Percentiles rank a stretch among this genome's conserved stretches.
Conservation (phyloP, 1,140 invertebrate species). For the Agraylea sexmaculata region DNA sequence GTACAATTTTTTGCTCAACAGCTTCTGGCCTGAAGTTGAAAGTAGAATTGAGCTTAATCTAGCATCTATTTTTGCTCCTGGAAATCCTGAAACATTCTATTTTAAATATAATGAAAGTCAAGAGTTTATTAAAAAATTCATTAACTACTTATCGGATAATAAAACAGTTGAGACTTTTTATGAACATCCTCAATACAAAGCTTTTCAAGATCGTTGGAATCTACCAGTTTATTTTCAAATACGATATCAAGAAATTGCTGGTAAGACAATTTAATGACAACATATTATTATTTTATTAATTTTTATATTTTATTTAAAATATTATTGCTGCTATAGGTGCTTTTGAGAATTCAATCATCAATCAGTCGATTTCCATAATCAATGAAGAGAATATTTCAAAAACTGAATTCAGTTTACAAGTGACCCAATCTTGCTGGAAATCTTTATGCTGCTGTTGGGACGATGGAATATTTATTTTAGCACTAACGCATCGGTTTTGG, state of each 20-base stretch:
- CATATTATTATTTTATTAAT: not conserved
- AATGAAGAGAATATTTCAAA: constrained; percentile 21
- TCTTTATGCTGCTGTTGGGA: constrained; percentile 59
- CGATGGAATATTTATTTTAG: constrained; percentile 58
- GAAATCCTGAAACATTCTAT: constrained; percentile 81
- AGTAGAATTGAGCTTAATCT: constrained; percentile 63
- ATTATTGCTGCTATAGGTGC: constrained; percentile 27
- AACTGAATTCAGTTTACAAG: constrained; percentile 37
- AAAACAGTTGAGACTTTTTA: constrained; percentile 42
- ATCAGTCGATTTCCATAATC: constrained; percentile 23
- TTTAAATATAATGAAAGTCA: constrained; percentile 69
- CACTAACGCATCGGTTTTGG: constrained; percentile 73
- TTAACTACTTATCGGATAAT: constrained; percentile 50
- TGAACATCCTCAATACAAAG: constrained; percentile 51
- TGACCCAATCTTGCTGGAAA: constrained; percentile 43
- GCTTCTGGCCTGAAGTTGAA: constrained; percentile 81
- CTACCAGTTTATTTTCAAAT: constrained; percentile 93
- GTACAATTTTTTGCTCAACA: constrained; percentile 78
- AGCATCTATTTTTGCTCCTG: constrained; percentile 77
- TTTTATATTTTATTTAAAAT: constrained; percentile 3
- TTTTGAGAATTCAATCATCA: constrained; percentile 41
- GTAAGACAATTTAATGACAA: constrained; percentile 23
- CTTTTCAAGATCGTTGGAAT: constrained; percentile 81
- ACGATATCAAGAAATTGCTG: constrained; percentile 81
- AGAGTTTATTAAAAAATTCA: constrained; percentile 66